Conservation (phyloP, 2,113 vertebrate genomes). For the Melierax canorus region DNA sequence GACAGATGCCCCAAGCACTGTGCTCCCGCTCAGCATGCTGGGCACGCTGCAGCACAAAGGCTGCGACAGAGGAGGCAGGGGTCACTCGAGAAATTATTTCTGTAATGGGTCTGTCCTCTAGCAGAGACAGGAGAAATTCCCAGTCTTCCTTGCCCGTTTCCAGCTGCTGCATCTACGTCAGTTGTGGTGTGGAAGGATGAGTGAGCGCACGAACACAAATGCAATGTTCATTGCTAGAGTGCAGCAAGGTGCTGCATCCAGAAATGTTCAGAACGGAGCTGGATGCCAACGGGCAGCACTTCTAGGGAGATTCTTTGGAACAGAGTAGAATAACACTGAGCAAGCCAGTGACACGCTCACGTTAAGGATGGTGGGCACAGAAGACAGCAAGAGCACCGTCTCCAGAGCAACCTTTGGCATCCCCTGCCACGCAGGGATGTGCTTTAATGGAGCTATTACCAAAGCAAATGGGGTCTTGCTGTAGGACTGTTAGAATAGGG, state of each 20-base stretch:
- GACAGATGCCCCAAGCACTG: not conserved
- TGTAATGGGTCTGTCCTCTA: not conserved
- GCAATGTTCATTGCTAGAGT: not conserved
- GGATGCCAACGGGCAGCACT: not conserved
- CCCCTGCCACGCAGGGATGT: not conserved
- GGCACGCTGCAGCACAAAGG: not conserved
- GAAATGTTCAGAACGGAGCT: not conserved
- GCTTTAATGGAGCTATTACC: not conserved
- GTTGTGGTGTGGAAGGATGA: not conserved
- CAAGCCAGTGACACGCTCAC: fast-evolving
- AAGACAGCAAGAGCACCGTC: not conserved
- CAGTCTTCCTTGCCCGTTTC: not conserved
- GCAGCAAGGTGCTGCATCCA: not conserved
- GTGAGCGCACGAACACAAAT: not conserved
- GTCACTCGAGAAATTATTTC: not conserved
- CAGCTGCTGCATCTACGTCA: not conserved
- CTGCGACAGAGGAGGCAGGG: not conserved
- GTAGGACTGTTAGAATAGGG: not conserved
- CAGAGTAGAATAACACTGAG: not conserved
- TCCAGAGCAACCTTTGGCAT: not conserved
- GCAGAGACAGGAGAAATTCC: not conserved
- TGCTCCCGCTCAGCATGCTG: not conserved
- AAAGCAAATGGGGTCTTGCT: not conserved
- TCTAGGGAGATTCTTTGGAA: not conserved
- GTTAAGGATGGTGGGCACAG: not conserved